phyloP scores from a whole-genome alignment of 2,888 invertebrate genomes.

The Tetranychus piercei region DNA sequence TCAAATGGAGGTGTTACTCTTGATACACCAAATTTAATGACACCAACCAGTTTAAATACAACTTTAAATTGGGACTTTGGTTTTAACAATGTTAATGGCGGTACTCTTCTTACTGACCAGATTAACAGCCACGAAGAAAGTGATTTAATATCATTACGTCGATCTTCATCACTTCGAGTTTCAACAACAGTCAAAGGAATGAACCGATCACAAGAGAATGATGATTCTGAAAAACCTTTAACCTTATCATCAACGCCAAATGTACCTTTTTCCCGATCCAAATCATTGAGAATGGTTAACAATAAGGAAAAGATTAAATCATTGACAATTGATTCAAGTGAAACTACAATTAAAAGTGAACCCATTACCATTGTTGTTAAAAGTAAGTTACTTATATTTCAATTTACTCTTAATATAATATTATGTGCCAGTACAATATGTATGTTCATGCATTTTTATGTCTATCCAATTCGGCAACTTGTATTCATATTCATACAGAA shows the following conservation, averaged over 20 bases:
- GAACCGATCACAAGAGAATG: background rate
- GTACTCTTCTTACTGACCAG: background rate
- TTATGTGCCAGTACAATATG: too few species aligned
- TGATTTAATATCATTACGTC: background rate
- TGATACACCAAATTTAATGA: background rate
- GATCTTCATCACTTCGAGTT: background rate
- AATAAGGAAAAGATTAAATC: background rate
- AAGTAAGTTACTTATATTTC: background rate
- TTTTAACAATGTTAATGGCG: background rate
- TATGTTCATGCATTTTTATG: too few species aligned
- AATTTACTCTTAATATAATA: too few species aligned
- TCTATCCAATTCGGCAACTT: too few species aligned
- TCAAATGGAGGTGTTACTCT: background rate
- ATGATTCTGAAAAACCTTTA: background rate
- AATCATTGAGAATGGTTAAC: constrained; percentile 1
- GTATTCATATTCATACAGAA: too few species aligned
- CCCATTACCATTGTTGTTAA: background rate
- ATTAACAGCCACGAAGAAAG: background rate
- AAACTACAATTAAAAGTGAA: background rate
- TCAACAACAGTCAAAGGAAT: background rate
- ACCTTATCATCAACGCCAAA: background rate
- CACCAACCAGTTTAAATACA: background rate
- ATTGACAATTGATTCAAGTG: background rate
- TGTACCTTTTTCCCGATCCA: background rate
- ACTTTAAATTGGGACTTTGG: constrained; percentile 5